Percentiles rank a stretch among this genome's conserved stretches.
Evolutionary conservation across 2,797 vertebrate species (phyloP).

Genomic region (Enteromius unitaeniatus): DNA sequence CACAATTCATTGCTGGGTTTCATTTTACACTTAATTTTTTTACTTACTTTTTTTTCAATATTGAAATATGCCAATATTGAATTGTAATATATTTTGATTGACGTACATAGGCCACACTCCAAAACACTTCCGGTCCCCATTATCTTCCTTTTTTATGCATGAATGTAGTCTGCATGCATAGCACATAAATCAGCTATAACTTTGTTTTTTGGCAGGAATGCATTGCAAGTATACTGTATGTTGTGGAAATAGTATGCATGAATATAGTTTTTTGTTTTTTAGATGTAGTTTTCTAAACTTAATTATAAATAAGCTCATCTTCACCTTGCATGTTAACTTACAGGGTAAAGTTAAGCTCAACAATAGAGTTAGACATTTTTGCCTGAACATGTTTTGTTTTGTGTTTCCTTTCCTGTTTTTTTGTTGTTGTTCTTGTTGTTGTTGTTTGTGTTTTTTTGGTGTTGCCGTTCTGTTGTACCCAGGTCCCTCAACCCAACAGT

Average conservation of each 20-base stretch:
- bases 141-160: conserved; percentile 30
- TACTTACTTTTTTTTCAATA: background rate
- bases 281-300: background rate
- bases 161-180: conserved; percentile 38
- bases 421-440: conserved; percentile 72
- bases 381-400: conserved; percentile 73
- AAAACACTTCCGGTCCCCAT: background rate
- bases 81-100: background rate
- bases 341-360: conserved; percentile 49
- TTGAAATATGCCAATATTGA: conserved; percentile 12
- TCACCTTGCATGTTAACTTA: conserved; percentile 63
- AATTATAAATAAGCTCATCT: conserved; percentile 36
- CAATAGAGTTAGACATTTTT: conserved; percentile 67
- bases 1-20: background rate
- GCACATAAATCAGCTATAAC: conserved; percentile 6
- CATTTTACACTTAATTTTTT: background rate
- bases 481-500: conserved; percentile 88
- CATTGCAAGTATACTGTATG: conserved; percentile 65
- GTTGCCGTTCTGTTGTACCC: conserved; percentile 73
- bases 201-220: conserved; percentile 68
- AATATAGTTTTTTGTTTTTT: conserved; percentile 10
- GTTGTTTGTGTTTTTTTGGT: conserved; percentile 83
- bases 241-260: conserved; percentile 62
- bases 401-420: conserved; percentile 62
- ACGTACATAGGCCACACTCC: background rate